phyloP scores from a whole-genome alignment of 2,113 vertebrate genomes.

The Paramormyrops kingsleyae region DNA sequence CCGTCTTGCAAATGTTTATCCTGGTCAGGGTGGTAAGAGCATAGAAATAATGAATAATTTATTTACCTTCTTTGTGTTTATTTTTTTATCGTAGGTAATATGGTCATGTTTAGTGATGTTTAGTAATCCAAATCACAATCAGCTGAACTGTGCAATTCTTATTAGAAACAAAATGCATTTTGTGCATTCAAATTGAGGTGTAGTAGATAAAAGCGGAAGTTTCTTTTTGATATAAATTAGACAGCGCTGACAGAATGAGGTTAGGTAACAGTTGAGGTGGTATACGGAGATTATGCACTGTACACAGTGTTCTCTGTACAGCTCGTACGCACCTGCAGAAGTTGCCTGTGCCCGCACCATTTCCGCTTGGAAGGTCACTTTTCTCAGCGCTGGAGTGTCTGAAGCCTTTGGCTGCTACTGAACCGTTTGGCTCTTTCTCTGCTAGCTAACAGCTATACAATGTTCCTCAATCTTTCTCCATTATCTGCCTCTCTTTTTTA shows the following conservation, averaged over 20 bases:
- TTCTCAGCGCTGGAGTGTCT: conserved; percentile 71
- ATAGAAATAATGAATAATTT: background rate
- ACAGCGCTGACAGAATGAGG: background rate
- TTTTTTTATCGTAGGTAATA: background rate
- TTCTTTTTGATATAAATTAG: conserved; percentile 1
- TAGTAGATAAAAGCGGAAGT: background rate
- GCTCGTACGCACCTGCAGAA: conserved; percentile 60
- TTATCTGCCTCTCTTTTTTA: conserved; percentile 28
- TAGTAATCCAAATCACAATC: background rate
- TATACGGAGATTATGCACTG: conserved; percentile 30
- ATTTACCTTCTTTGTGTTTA: background rate
- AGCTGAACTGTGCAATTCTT: background rate
- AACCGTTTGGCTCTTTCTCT: conserved; percentile 90
- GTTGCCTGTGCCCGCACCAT: conserved; percentile 67
- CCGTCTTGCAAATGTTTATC: background rate
- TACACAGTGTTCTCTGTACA: conserved; percentile 34
- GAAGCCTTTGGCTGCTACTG: conserved; percentile 86
- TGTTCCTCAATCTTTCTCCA: conserved; percentile 74
- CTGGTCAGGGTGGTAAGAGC: background rate
- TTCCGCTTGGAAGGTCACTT: conserved; percentile 81
- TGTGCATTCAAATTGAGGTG: background rate
- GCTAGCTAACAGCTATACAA: conserved; percentile 76
- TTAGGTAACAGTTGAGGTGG: conserved; percentile 25
- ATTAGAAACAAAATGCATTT: background rate
- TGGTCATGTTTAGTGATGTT: background rate